These are phyloP conservation scores for Tribolium castaneum DNA, from an alignment of 1,140 invertebrate genomes.

Conservation along the genomic window DNA sequence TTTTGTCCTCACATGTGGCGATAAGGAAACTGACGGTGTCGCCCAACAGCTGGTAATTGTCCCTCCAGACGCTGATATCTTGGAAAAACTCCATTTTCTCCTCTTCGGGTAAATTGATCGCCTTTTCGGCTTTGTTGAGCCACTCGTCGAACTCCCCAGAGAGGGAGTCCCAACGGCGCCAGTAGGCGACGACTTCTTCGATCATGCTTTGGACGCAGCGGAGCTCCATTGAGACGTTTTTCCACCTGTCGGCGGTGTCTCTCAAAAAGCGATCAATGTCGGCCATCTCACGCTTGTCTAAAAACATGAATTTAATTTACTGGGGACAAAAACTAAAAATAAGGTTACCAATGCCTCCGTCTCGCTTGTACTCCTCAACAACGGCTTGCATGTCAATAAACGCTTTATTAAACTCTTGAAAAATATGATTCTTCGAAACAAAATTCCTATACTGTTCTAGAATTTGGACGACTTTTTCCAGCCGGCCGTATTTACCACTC, in stretches of 20 bases:
- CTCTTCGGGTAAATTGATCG: constrained; percentile 82
- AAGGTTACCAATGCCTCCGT: constrained; percentile 79
- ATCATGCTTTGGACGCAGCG: constrained; percentile 89
- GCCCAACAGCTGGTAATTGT: constrained; percentile 84
- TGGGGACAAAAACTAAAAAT: no score
- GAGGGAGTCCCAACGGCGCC: constrained; percentile 83
- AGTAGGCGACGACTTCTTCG: constrained; percentile 89
- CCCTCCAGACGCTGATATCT: constrained; percentile 90
- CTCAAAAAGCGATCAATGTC: constrained; percentile 87
- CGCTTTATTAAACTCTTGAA: constrained; percentile 94
- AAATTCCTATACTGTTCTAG: constrained; percentile 92
- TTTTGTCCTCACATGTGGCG: constrained; percentile 85
- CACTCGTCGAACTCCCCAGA: constrained; percentile 82
- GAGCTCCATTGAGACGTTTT: constrained; percentile 88
- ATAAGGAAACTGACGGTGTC: constrained; percentile 90
- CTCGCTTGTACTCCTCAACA: constrained; percentile 89
- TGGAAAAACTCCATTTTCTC: constrained; percentile 90
- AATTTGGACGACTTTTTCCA: constrained; percentile 85
- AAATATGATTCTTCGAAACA: constrained; percentile 90
- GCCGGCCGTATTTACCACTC: constrained; percentile 88
- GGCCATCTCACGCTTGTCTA: constrained; percentile 78
- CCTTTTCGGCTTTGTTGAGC: constrained; percentile 83
- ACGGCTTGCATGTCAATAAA: constrained; percentile 92
- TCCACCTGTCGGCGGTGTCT: constrained; percentile 90
- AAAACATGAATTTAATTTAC: constrained; percentile 48